These are phyloP conservation scores for Scaptomyza reducta DNA, from an alignment of 2,888 invertebrate genomes.

Conservation along the genomic window DNA sequence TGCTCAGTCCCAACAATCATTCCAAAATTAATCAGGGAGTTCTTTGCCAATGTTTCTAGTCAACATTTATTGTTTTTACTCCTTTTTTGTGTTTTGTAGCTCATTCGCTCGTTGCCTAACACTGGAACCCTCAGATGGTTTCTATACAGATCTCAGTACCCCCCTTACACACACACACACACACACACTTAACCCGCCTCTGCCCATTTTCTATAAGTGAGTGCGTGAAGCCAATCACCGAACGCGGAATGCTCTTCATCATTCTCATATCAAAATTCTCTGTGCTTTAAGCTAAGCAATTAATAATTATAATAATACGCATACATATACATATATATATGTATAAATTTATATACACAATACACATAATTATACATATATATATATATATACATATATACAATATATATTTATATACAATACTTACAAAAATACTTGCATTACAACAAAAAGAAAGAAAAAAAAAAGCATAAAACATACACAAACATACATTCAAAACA, in stretches of 20 bases:
- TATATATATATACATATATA: conserved; percentile 54
- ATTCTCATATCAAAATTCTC: conserved; percentile 78
- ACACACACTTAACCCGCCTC: not conserved
- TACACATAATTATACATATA: conserved; percentile 32
- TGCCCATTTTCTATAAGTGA: conserved; percentile 1
- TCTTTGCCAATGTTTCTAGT: conserved; percentile 56
- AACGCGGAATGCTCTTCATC: conserved; percentile 53
- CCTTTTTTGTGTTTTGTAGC: not conserved
- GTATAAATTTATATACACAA: conserved; percentile 40
- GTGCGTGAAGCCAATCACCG: conserved; percentile 57
- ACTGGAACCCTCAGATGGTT: not conserved
- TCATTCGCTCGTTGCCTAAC: conserved; percentile 2
- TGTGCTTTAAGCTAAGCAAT: conserved; percentile 79
- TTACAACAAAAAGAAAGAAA: not conserved
- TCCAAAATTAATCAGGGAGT: conserved; percentile 44
- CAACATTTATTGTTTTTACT: conserved; percentile 31
- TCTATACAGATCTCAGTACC: conserved; percentile 25
- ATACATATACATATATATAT: conserved; percentile 37
- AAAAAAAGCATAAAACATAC: conserved; percentile 33
- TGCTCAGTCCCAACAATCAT: not conserved
- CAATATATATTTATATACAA: conserved; percentile 56
- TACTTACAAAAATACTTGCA: conserved; percentile 48
- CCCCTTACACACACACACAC: too few relatives aligned
- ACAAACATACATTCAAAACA: conserved; percentile 15
- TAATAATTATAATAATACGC: conserved; percentile 49